Evolutionary conservation across 1,140 invertebrate species (phyloP).

Genomic region (Procambarus clarkii): DNA sequence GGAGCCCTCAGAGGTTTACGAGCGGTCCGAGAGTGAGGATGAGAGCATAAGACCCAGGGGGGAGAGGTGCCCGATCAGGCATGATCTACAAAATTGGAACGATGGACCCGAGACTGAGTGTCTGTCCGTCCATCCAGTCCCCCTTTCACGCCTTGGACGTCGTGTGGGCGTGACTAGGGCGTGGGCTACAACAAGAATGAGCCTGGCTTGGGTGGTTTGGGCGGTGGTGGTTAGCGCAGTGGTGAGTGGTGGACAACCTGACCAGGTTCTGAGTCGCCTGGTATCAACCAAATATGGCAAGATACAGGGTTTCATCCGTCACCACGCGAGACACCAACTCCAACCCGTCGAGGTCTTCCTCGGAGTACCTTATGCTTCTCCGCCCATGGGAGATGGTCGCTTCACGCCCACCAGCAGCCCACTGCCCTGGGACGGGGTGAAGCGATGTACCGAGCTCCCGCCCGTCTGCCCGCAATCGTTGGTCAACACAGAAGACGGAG

Average conservation of each 20-base stretch:
- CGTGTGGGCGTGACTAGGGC: constrained; percentile 17
- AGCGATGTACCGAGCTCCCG: constrained; percentile 67
- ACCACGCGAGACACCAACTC: constrained; percentile 83
- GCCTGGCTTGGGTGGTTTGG: constrained; percentile 43
- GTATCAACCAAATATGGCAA: constrained; percentile 77
- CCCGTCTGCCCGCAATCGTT: constrained; percentile 76
- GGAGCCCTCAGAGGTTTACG: not conserved
- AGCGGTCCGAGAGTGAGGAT: not conserved
- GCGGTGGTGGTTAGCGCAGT: constrained; percentile 75
- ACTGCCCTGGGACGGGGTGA: constrained; percentile 71
- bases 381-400: constrained; percentile 80
- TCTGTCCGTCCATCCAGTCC: constrained; percentile 15
- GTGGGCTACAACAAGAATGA: constrained; percentile 17
- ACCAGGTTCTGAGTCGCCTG: constrained; percentile 73
- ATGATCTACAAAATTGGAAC: not conserved
- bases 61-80: not conserved
- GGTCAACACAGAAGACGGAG: constrained; percentile 74
- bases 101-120: not conserved
- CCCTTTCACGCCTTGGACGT: not conserved
- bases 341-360: constrained; percentile 86
- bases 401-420: constrained; percentile 79
- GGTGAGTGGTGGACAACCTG: constrained; percentile 73
- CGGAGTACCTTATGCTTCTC: constrained; percentile 82
- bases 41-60: not conserved
- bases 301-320: constrained; percentile 76